phyloP scores from a whole-genome alignment of 2,888 invertebrate genomes.

The Lithosia quadra region DNA sequence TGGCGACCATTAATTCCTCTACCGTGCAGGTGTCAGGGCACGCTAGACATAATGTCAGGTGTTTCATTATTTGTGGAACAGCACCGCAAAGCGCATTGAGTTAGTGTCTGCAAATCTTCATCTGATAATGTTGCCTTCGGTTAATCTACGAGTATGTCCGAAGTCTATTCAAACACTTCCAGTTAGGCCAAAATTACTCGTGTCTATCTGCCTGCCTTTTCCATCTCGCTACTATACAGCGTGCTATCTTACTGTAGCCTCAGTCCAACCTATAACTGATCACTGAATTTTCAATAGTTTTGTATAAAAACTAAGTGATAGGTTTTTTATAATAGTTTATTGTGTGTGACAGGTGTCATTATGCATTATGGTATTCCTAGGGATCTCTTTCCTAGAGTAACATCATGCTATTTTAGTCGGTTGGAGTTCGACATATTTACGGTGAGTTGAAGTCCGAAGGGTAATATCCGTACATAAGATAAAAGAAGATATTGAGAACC shows the following conservation, averaged over 20 bases:
- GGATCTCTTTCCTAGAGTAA: background rate
- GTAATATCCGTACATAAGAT: background rate
- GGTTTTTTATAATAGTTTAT: background rate
- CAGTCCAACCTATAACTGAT: background rate
- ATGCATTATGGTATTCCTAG: background rate
- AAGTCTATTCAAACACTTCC: background rate
- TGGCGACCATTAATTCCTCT: constrained; percentile 7
- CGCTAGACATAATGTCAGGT: constrained; percentile 1
- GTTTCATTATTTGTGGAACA: background rate
- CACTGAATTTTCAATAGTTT: background rate
- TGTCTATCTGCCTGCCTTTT: too few species aligned
- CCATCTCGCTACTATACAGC: too few species aligned
- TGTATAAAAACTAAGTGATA: too few species aligned
- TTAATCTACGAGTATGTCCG: background rate
- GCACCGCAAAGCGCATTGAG: background rate
- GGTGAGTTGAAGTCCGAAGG: background rate
- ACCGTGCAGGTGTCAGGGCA: background rate
- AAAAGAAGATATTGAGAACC: too few species aligned
- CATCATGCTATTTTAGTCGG: too few species aligned
- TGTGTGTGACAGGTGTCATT: background rate
- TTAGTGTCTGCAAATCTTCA: background rate
- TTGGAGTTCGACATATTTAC: background rate
- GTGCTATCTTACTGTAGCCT: too few species aligned
- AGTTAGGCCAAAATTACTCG: background rate
- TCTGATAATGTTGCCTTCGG: background rate